phyloP scores from a whole-genome alignment of 1,140 invertebrate species.

The Dreissena polymorpha region DNA sequence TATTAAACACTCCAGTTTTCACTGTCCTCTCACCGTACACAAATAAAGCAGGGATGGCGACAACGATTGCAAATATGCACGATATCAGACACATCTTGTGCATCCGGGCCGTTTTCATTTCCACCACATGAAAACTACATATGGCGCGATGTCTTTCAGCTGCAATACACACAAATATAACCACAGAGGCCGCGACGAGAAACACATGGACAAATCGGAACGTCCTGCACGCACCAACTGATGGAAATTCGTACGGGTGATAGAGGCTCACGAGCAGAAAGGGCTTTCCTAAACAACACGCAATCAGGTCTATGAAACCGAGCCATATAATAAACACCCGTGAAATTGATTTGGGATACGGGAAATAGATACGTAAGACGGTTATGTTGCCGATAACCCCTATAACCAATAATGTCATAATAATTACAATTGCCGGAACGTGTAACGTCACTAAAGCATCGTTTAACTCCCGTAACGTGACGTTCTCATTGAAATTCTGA shows the following conservation, averaged over 20 bases:
- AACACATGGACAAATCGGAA: neutral
- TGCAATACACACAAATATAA: neutral
- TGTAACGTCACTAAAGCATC: neutral
- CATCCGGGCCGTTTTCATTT: neutral
- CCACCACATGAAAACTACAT: neutral
- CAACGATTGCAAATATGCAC: neutral
- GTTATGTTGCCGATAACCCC: neutral
- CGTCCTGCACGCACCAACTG: neutral
- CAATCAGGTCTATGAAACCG: neutral
- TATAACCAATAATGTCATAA: neutral
- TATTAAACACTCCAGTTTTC: neutral
- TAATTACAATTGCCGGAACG: neutral
- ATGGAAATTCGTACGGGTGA: neutral
- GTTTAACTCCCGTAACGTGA: neutral
- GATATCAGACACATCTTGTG: neutral
- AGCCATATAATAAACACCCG: slow-evolving; percentile 2
- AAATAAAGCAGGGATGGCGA: neutral
- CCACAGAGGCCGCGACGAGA: neutral
- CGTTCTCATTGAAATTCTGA: neutral
- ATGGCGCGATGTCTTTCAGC: neutral
- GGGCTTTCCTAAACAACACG: neutral
- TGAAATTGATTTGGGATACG: neutral
- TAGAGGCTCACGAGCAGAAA: neutral
- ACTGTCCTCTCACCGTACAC: neutral
- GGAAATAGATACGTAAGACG: neutral